Base-by-base conservation (phyloP, 2,797 vertebrate genomes). In the Pempheris klunzingeri region DNA sequence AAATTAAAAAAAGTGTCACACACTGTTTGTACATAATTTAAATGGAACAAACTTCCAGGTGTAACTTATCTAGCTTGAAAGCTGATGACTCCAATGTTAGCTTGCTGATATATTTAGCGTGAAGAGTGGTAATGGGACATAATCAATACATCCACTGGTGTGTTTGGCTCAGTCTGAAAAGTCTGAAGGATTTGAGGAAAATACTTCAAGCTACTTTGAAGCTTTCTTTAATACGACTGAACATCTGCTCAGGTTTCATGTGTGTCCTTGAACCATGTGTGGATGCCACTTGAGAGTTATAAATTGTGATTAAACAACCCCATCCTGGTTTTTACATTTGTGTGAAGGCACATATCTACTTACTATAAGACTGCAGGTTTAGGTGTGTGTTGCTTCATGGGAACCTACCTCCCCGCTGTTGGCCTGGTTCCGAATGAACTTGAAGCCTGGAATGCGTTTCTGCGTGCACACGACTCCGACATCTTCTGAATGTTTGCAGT, bases 401-500 rank as follows among this genome's bases (percentile, higher is more conserved):
- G 65, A 66, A 64, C 73, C 8, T 89, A 97, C 97, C 96, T 96
- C 95, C 1, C 95, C 86, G 0, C 92, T 92, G 59, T 91, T 95
- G 55, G 92, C 88, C 17, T 94, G 34, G 0, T 93, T 94, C 78
- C 90, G 96, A 87, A 97, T 95, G 74, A 96, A 97, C 86, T 92
- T 96, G 95, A 96, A 99, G 61, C 98, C 98, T 0, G 97, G 95
- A 87, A 99, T 97, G 64, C 98, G 96, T 30, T 95, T 97, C 20
- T 96, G 96, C 14, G 91, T 95, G 92, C 98, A 99, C 43, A 96
- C 89, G 61, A 99, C 96, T 0, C 97, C 96, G 15, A 98, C 98
- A 0, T 99, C 98, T 71, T 99, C 98, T 0, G 94, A 95, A 87
- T 99, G 98, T 38, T 97, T 98, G 94, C 98, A 99, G 95, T 99